Evolutionary conservation across 2,888 invertebrate species (phyloP), one percentile per base, ranked within the genome.

Genomic region (Drosophila aldrichi): DNA sequence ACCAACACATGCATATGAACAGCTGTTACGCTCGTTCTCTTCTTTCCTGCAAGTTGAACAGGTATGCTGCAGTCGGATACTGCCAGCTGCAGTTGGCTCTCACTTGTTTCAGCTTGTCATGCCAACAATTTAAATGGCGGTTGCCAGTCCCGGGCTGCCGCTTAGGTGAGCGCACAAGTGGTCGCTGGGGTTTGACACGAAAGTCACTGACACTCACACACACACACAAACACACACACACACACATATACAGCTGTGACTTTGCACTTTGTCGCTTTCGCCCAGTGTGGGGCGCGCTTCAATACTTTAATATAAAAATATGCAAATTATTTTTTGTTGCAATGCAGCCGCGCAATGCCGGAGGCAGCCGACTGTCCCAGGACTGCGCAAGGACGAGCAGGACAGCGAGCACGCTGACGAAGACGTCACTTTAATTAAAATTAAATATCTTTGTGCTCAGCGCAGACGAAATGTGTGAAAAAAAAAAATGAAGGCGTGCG

Each of bases 231-330:
- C 38, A 36, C 38, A 18, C 48, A 38, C 29, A 36, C 34, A 12
- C 48, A 44, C 34, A 40, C 46, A 56, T 43, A 16, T 44, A 52
- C 41, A 52, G 32, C 43, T 51, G 59, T 56, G 52, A 20, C 10
- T 34, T 54, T 67, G 73, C 56, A 63, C 55, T 52, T 61, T 57
- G 71, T 43, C 73, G 72, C 58, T 79, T 77, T 84, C 77, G 61
- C 73, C 73, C 86, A 74, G 77, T 74, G 86, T 74, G 76, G 60
- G 66, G 22, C 70, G 67, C 65, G 70, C 79, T 74, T 74, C 76
- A 82, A 81, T 85, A 85, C 85, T 85, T 86, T 85, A 74, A 72
- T 65, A 88, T 72, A 79, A 88, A 81, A 86, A 86, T 79, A 80
- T 80, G 80, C 80, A 80, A 77, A 80, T 80, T 80, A 79, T 79